Base-by-base conservation (phyloP, 2,888 invertebrate species). In the Luperina nickerlii region DNA sequence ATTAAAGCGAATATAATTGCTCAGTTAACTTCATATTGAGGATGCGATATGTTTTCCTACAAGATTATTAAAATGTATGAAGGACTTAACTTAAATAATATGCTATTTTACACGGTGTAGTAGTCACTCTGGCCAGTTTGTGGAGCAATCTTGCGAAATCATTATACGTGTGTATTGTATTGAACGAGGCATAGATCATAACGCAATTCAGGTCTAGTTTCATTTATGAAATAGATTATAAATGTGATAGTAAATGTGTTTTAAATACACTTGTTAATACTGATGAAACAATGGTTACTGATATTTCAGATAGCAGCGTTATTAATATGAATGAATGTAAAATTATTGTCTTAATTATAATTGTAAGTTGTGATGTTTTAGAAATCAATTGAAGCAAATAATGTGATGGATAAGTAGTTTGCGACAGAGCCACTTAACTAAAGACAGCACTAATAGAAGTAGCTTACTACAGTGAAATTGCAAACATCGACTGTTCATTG, bases 201-300 rank as follows among this genome's bases (percentile, higher is more conserved):
- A 86, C 82, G 88, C 83, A 88, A 89, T 89, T 77, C 78, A 83
- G 78, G 76, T 88, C 84, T 88, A 78, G 82, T 88, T 90, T 78
- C 81, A 79, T 84, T 88, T 88, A 83, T 78, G 86, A 85, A 87
- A 82, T 76, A 82, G 73, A 80, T 79, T 72, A 72, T 80, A 83
- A 88, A 85, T 77, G 71, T 74, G 71, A 79, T 85, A 70, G 86
- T 70, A 78, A 68, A 68, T 74, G 51, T 69, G 7, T 82, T 82
- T 66, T 74, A n/a, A 78, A 73, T 76, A 62, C 15, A 27, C 48
- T 76, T 81, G 63, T 63, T 60, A 48, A 8, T 62, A 60, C 82
- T 57, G 77, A 38, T 76, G 83, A 78, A 81, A 81, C 82, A 82
- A 79, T 82, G 57, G 68, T 20, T 20, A 66, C 48, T 82, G 38